These are phyloP conservation scores for Schizopygopsis malacanthus DNA, from an alignment of 2,797 vertebrate genomes.

Conservation along the genomic window DNA sequence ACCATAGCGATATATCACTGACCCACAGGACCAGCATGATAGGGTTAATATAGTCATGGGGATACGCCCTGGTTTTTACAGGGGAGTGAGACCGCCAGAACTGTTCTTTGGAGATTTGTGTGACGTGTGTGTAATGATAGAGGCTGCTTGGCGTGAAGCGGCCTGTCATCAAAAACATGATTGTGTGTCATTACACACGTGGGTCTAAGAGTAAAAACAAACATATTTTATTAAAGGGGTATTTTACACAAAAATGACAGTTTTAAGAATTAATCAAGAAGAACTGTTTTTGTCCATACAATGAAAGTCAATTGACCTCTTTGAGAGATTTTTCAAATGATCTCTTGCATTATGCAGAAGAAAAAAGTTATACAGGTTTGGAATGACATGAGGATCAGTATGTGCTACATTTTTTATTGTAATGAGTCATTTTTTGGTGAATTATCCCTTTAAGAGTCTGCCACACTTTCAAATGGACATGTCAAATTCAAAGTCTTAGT, in stretches of 20 bases:
- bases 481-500: slow-evolving; percentile 35
- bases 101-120: slow-evolving; percentile 20
- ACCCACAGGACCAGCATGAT: slow-evolving; percentile 29
- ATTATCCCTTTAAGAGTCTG: not conserved
- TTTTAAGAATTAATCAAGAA: not conserved
- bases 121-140: slow-evolving; percentile 35
- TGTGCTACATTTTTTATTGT: not conserved
- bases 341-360: not conserved
- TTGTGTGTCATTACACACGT: slow-evolving; percentile 18
- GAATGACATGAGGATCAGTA: not conserved
- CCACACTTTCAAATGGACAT: not conserved
- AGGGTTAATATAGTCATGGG: slow-evolving; percentile 48
- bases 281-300: not conserved
- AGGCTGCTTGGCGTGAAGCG: not conserved
- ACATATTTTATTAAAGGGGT: not conserved
- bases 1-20: slow-evolving; percentile 47
- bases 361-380: not conserved
- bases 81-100: slow-evolving; percentile 38
- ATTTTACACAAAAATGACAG: not conserved
- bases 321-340: not conserved
- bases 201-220: not conserved
- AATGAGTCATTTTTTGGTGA: not conserved
- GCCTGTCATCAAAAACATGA: slow-evolving; percentile 34
- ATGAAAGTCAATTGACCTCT: not conserved
- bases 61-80: slow-evolving; percentile 55